A percentile compares a stretch with the other conserved stretches of the same genome.
phyloP scores from a whole-genome alignment of 2,888 invertebrate species.

The Rhagophthalmus giganteus region DNA sequence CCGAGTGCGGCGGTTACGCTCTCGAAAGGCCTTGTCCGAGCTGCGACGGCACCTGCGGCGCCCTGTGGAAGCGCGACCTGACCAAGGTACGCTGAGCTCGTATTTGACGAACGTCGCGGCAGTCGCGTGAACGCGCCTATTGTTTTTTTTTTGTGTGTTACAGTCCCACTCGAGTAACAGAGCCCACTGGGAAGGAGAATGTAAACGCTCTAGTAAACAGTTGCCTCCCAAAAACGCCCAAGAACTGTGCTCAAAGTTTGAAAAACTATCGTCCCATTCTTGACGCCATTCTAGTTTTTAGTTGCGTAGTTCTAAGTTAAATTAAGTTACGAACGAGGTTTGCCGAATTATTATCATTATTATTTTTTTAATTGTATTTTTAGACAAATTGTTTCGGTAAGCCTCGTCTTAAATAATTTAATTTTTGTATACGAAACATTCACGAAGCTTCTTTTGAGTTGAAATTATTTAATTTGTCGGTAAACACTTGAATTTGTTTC shows the following conservation, averaged over 20 bases:
- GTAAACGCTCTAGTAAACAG: slow-evolving; percentile 51
- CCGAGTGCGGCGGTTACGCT: slow-evolving; percentile 79
- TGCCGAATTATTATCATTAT: slow-evolving; percentile 24
- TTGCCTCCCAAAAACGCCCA: slow-evolving; percentile 47
- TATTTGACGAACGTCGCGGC: no score
- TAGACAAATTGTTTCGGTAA: slow-evolving; percentile 12
- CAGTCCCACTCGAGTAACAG: slow-evolving; percentile 73
- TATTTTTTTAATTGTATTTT: slow-evolving; percentile 6
- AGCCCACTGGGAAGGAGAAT: slow-evolving; percentile 73
- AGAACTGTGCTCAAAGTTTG: slow-evolving; percentile 59
- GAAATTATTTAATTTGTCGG: slow-evolving; percentile 7
- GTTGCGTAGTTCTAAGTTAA: slow-evolving; percentile 28
- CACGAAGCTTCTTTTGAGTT: slow-evolving; percentile 20
- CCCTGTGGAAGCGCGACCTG: slow-evolving; percentile 75
- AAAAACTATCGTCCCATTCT: slow-evolving; percentile 59
- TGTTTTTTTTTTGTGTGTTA: no score
- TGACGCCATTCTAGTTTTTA: slow-evolving; percentile 56
- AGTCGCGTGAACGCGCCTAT: no score
- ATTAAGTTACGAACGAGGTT: slow-evolving; percentile 24
- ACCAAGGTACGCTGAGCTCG: slow-evolving; percentile 67
- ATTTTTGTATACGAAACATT: slow-evolving; percentile 2
- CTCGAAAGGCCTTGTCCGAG: slow-evolving; percentile 74
- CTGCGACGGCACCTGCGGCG: slow-evolving; percentile 74
- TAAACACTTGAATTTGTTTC: neutral
- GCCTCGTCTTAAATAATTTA: slow-evolving; percentile 6